phyloP scores from a whole-genome alignment of 1,140 invertebrate species.

The Brachionus calyciflorus region DNA sequence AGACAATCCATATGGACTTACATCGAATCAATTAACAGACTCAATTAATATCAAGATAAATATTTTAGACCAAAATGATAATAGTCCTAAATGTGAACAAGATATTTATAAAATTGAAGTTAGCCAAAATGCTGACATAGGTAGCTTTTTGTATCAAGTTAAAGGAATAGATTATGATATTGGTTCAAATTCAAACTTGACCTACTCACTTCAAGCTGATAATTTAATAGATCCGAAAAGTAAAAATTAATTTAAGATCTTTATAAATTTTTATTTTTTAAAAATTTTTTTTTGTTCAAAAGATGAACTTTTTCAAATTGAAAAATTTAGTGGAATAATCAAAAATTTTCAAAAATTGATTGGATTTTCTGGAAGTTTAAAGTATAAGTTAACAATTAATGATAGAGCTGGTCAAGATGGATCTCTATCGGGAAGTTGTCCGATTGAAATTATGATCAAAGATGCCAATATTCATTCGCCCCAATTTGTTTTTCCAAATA shows the following conservation, averaged over 20 bases:
- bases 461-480: constrained; percentile 33
- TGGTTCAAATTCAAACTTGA: background rate
- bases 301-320: constrained; percentile 12
- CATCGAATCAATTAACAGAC: constrained; percentile 22
- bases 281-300: background rate
- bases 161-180: constrained; percentile 14
- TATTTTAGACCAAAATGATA: constrained; percentile 41
- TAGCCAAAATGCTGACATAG: constrained; percentile 9
- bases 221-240: background rate
- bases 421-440: background rate
- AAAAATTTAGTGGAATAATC: constrained; percentile 4
- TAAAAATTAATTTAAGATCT: background rate
- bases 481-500: constrained; percentile 11
- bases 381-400: background rate
- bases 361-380: constrained; percentile 21
- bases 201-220: background rate
- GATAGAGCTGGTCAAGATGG: background rate
- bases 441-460: background rate
- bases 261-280: background rate
- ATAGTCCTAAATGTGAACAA: constrained; percentile 24
- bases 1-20: constrained; percentile 26
- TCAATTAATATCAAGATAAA: constrained; percentile 4
- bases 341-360: constrained; percentile 1
- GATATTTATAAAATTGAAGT: background rate
- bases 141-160: background rate